phyloP scores from a whole-genome alignment of 1,140 invertebrate genomes.

The Drosophila pachea region DNA sequence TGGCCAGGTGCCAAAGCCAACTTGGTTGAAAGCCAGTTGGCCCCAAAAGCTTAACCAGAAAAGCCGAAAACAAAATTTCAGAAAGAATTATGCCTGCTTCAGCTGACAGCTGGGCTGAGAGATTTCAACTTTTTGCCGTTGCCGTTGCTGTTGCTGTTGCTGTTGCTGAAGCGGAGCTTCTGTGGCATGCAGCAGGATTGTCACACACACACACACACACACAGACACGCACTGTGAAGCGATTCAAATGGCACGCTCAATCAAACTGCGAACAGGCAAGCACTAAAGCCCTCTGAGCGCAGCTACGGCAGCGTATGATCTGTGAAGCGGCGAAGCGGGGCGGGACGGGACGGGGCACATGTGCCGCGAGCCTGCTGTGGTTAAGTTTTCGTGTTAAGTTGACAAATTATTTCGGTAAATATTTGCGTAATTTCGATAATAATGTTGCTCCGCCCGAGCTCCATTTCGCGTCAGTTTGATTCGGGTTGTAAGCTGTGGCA shows the following conservation, averaged over 20 bases:
- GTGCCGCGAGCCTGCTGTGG: constrained; percentile 41
- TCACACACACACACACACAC: not conserved
- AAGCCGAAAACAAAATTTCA: constrained; percentile 61
- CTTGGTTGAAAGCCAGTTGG: constrained; percentile 21
- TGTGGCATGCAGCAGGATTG: constrained; percentile 14
- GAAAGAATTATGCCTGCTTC: constrained; percentile 69
- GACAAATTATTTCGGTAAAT: constrained; percentile 77
- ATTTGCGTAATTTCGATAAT: constrained; percentile 74
- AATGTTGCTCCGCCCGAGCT: constrained; percentile 53
- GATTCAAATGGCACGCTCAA: constrained; percentile 41
- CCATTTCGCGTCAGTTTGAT: constrained; percentile 10
- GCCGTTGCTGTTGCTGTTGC: too few species aligned
- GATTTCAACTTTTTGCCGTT: too few species aligned
- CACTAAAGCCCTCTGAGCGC: constrained; percentile 16
- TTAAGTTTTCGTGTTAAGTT: constrained; percentile 69
- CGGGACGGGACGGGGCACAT: constrained; percentile 8
- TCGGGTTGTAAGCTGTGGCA: constrained; percentile 49
- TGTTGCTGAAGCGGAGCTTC: not conserved
- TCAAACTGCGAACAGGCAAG: constrained; percentile 39
- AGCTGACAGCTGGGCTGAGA: constrained; percentile 26
- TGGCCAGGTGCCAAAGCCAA: constrained; percentile 60
- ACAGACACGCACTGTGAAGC: not conserved
- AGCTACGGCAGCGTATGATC: too few species aligned
- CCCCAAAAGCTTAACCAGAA: constrained; percentile 40
- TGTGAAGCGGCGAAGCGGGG: not conserved